These are phyloP conservation scores for Rosalia funebris DNA, from an alignment of 2,888 invertebrate genomes.

Conservation along the genomic window DNA sequence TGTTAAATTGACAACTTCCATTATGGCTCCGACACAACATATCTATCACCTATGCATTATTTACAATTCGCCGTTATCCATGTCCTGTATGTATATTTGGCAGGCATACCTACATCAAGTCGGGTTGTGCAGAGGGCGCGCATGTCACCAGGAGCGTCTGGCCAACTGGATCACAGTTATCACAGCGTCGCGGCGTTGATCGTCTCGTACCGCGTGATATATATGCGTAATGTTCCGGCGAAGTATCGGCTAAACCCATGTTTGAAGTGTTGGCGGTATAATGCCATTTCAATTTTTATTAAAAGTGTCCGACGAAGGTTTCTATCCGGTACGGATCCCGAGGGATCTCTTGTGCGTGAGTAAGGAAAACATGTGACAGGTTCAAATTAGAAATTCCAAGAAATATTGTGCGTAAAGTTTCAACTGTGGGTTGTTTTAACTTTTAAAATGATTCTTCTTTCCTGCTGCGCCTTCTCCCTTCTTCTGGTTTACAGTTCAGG, in stretches of 20 bases:
- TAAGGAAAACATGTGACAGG: constrained; percentile 40
- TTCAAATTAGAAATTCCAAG: constrained; percentile 12
- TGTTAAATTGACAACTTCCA: constrained; percentile 19
- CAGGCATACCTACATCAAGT: constrained; percentile 38
- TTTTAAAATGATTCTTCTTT: constrained; percentile 44
- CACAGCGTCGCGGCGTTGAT: constrained; percentile 46
- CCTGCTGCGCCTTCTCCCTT: constrained; percentile 40
- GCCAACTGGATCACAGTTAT: constrained; percentile 47
- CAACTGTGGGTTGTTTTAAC: constrained; percentile 26
- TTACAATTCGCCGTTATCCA: constrained; percentile 35
- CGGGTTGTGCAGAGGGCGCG: constrained; percentile 41
- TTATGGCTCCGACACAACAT: constrained; percentile 21
- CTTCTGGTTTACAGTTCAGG: constrained; percentile 44
- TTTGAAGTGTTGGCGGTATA: constrained; percentile 1
- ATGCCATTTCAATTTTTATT: constrained; percentile 1
- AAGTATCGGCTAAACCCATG: constrained; percentile 2
- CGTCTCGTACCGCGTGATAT: constrained; percentile 42
- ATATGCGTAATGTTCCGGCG: constrained; percentile 26
- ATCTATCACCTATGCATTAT: constrained; percentile 34
- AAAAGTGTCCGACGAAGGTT: constrained; percentile 4
- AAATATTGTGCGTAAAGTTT: constrained; percentile 6
- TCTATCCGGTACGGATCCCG: constrained; percentile 1
- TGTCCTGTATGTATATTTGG: constrained; percentile 35
- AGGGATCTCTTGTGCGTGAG: constrained; percentile 6
- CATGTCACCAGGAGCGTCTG: constrained; percentile 44